These are phyloP conservation scores for Gopherus flavomarginatus DNA, from an alignment of 2,113 vertebrate species.

Conservation along the genomic window DNA sequence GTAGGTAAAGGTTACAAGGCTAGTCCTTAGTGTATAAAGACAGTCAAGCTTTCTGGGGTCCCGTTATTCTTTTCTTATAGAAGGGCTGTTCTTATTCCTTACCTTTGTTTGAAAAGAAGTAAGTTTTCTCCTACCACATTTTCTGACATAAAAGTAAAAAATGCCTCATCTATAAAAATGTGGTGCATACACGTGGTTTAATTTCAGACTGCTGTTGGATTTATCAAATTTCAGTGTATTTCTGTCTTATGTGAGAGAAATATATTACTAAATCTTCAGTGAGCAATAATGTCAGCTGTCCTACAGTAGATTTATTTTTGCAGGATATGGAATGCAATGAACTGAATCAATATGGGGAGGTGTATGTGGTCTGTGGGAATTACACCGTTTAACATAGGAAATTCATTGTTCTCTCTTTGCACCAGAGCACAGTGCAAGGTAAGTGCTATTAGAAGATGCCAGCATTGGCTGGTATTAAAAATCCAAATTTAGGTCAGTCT, in stretches of 20 bases:
- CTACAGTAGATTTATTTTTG: constrained; percentile 78
- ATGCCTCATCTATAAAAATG: constrained; percentile 58
- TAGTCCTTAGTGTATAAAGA: constrained; percentile 10
- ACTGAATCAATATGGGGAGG: constrained; percentile 80
- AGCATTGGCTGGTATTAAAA: constrained; percentile 50
- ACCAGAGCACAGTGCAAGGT: constrained; percentile 16
- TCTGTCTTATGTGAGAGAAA: constrained; percentile 80
- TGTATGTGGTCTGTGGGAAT: constrained; percentile 79
- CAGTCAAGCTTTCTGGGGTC: background rate
- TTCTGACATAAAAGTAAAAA: constrained; percentile 68
- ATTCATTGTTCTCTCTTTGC: constrained; percentile 57
- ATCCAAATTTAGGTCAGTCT: constrained; percentile 18
- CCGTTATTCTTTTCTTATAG: constrained; percentile 5
- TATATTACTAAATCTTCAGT: constrained; percentile 74
- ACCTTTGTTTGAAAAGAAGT: constrained; percentile 57
- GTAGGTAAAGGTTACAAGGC: background rate
- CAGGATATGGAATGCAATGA: constrained; percentile 81
- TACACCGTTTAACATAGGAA: constrained; percentile 70
- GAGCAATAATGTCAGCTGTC: constrained; percentile 75
- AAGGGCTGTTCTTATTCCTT: constrained; percentile 40
- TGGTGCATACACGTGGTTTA: constrained; percentile 66
- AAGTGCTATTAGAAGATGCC: constrained; percentile 42
- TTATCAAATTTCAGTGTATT: constrained; percentile 80
- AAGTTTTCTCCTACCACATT: constrained; percentile 48
- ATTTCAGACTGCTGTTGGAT: constrained; percentile 73